Evolutionary conservation across 2,797 vertebrate genomes (phyloP).

Genomic region (Macropus fuliginosus): DNA sequence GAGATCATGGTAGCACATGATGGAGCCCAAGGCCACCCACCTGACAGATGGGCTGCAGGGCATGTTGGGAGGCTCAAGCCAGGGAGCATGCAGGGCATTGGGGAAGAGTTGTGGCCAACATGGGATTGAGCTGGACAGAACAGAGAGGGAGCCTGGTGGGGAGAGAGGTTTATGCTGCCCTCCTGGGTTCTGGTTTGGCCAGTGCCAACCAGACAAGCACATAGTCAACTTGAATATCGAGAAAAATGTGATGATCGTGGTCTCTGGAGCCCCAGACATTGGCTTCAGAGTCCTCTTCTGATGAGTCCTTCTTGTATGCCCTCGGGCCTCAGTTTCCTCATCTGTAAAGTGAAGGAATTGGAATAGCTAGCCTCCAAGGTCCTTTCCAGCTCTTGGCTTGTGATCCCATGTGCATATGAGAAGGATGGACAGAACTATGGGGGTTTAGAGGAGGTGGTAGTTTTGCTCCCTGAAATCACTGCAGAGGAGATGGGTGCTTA

Average conservation of each 20-base stretch:
- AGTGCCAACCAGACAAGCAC: too few species aligned
- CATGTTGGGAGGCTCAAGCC: not conserved
- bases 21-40: not conserved
- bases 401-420: too few species aligned
- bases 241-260: not conserved
- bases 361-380: not conserved
- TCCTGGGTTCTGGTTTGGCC: too few species aligned
- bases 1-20: not conserved
- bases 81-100: not conserved
- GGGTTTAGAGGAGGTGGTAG: too few species aligned
- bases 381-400: not conserved
- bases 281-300: rapidly evolving
- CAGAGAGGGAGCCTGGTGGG: too few species aligned
- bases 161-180: too few species aligned
- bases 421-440: too few species aligned
- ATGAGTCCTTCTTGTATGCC: too few species aligned
- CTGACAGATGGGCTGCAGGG: not conserved
- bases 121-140: not conserved
- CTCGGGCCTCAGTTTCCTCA: not conserved
- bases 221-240: not conserved
- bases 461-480: too few species aligned
- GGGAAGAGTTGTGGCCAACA: not conserved
- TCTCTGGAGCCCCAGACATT: rapidly evolving
- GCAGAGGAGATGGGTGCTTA: too few species aligned
- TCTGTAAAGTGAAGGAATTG: not conserved